A percentile compares a stretch with the other conserved stretches of the same genome.
These are phyloP conservation scores for Trachelus stipa DNA, from an alignment of 2,888 invertebrate species.

Conservation along the genomic window DNA sequence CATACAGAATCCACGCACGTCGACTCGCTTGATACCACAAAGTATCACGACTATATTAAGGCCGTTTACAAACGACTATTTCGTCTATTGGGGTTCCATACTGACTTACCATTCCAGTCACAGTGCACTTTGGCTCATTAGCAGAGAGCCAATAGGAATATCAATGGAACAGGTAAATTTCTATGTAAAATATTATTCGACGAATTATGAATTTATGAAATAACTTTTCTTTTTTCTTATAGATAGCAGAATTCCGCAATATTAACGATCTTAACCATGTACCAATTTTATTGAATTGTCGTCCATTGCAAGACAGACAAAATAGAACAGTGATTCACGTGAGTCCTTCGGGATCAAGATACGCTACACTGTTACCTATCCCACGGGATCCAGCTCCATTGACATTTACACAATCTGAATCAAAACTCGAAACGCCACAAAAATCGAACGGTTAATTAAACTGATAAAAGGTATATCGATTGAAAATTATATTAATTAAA, in stretches of 20 bases:
- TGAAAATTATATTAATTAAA: neutral
- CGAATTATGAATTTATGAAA: neutral
- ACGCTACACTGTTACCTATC: constrained; percentile 46
- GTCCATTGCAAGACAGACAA: constrained; percentile 66
- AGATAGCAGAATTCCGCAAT: constrained; percentile 72
- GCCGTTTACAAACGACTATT: constrained; percentile 74
- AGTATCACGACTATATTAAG: constrained; percentile 69
- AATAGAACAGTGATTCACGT: constrained; percentile 70
- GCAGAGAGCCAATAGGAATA: constrained; percentile 71
- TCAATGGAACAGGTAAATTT: constrained; percentile 71
- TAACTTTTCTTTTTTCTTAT: constrained; percentile 26
- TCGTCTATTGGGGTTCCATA: constrained; percentile 74
- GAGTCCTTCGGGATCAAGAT: constrained; percentile 60
- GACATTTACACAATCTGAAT: neutral
- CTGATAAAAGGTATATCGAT: neutral
- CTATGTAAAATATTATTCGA: neutral
- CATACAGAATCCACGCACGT: constrained; percentile 69
- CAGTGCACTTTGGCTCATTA: constrained; percentile 74
- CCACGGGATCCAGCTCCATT: constrained; percentile 26
- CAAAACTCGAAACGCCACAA: neutral
- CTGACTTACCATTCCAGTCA: constrained; percentile 66
- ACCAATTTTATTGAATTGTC: constrained; percentile 68
- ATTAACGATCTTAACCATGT: constrained; percentile 66
- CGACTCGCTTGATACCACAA: constrained; percentile 68
- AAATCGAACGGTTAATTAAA: neutral